Conservation (phyloP, 2,888 invertebrate genomes). For the Teleiodes luculella region DNA sequence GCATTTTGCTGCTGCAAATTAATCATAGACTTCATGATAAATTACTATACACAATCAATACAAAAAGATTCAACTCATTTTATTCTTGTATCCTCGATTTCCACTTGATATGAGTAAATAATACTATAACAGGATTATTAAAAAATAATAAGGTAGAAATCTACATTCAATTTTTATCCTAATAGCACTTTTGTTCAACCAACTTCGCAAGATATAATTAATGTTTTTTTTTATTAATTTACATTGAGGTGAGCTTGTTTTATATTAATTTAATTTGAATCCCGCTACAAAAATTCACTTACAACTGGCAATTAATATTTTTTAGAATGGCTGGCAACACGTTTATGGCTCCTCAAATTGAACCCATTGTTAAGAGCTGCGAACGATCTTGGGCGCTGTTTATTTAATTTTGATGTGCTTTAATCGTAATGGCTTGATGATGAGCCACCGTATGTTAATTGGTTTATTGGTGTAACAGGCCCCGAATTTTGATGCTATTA, state of each 20-base stretch:
- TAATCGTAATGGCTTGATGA: slow-evolving; percentile 55
- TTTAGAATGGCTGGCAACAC: not conserved
- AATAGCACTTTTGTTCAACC: too few relatives aligned
- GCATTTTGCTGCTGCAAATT: not conserved
- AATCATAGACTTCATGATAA: not conserved
- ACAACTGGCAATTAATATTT: not conserved
- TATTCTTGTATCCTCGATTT: too few relatives aligned
- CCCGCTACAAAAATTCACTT: not conserved
- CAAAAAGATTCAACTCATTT: too few relatives aligned
- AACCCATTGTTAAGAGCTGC: slow-evolving; percentile 41
- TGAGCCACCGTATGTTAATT: slow-evolving; percentile 47
- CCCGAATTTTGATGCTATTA: not conserved
- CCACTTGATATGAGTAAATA: too few relatives aligned
- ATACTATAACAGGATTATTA: too few relatives aligned
- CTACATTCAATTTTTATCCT: too few relatives aligned
- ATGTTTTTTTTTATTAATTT: too few relatives aligned
- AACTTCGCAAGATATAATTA: too few relatives aligned
- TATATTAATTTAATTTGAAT: not conserved
- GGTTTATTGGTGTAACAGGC: slow-evolving; percentile 35
- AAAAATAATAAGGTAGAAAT: too few relatives aligned
- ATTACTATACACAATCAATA: not conserved
- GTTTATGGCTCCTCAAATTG: slow-evolving; percentile 28
- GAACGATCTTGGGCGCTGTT: slow-evolving; percentile 55
- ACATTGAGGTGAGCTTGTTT: too few relatives aligned
- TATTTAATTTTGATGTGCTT: slow-evolving; percentile 61